A percentile compares a stretch with the other conserved stretches of the same genome.
phyloP scores from a whole-genome alignment of 2,888 invertebrate species.

The Drosophila diplacantha region DNA sequence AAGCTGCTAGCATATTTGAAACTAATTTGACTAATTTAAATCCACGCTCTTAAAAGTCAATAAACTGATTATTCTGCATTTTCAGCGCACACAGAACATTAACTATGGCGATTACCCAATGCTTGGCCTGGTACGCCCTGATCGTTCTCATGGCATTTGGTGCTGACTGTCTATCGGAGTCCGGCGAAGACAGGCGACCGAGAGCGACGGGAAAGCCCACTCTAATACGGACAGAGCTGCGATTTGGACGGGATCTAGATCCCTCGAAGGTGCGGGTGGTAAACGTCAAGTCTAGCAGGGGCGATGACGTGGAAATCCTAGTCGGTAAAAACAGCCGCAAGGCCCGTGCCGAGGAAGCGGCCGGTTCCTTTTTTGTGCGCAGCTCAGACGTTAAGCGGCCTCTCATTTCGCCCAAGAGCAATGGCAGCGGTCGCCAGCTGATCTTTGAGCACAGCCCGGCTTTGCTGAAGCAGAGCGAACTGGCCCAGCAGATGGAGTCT shows the following conservation, averaged over 20 bases:
- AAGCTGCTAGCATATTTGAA: too few relatives aligned
- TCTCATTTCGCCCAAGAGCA: constrained; percentile 22
- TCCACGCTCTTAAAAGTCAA: background rate
- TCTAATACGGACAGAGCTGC: constrained; percentile 85
- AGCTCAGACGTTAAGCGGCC: constrained; percentile 57
- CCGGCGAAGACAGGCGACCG: constrained; percentile 5
- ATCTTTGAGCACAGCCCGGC: constrained; percentile 67
- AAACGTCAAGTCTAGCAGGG: constrained; percentile 86
- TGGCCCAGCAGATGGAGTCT: constrained; percentile 56
- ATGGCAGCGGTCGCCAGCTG: constrained; percentile 49
- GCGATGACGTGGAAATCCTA: constrained; percentile 85
- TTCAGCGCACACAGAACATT: background rate
- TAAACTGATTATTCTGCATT: background rate
- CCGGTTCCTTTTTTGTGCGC: constrained; percentile 65
- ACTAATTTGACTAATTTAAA: background rate
- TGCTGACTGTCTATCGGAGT: constrained; percentile 25
- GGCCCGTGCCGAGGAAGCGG: constrained; percentile 60
- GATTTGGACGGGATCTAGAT: constrained; percentile 86
- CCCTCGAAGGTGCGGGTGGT: constrained; percentile 87
- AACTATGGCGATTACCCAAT: constrained; percentile 6
- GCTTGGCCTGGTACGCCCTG: background rate
- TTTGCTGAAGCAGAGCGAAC: constrained; percentile 67
- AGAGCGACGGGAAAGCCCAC: constrained; percentile 78
- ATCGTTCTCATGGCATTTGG: constrained; percentile 33
- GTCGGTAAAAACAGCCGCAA: constrained; percentile 74